Base-by-base conservation (phyloP, 2,113 vertebrate genomes). In the Leptocoma aspasia region DNA sequence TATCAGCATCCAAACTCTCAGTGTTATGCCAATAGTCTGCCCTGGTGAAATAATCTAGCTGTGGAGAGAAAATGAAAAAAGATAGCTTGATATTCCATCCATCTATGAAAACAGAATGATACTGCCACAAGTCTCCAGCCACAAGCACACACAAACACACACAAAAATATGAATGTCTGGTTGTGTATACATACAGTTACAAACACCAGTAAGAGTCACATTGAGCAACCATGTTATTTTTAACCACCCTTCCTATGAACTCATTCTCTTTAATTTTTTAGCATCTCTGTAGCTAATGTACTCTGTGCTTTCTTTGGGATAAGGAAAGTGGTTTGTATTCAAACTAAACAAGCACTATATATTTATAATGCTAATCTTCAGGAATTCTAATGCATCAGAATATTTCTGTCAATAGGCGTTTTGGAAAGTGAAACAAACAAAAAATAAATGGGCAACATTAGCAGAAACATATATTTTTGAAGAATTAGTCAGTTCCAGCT, bases 401-500 rank as follows among this genome's bases (percentile, higher is more conserved):
- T 90, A 91, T 78, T 92, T 94, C 41, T 39, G 53, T 81, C 61
- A 52, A 57, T 60, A 85, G 79, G 82, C 80, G 39, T 45, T 60
- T 56, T 41, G 31, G 41, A 60, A 89, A 91, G 56, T 39, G 69
- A 86, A 89, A 82, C 28, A 69, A 91, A 84, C 41, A n/a, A 89
- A 61, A 79, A 71, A 79, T 24, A 82, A 80, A 88, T 3, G 44
- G 49, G 21, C 42, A 73, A 59, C 57, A 78, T 49, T 30, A 89
- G 37, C 49, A 69, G 72, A 84, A 94, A 83, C 76, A 49, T 52
- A 4, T 70, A 86, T 75, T 93, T 96, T 81, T 94, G 44, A 95
- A 63, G 82, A 92, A 86, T 86, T 56, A 94, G 65, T 89, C 69
- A 22, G 68, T 89, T 95, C 95, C 88, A 95, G 88, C 76, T 96